Evolutionary conservation across 2,888 invertebrate species (phyloP), one percentile per base, ranked within the genome.

Genomic region (Listrodromus nycthemerus): DNA sequence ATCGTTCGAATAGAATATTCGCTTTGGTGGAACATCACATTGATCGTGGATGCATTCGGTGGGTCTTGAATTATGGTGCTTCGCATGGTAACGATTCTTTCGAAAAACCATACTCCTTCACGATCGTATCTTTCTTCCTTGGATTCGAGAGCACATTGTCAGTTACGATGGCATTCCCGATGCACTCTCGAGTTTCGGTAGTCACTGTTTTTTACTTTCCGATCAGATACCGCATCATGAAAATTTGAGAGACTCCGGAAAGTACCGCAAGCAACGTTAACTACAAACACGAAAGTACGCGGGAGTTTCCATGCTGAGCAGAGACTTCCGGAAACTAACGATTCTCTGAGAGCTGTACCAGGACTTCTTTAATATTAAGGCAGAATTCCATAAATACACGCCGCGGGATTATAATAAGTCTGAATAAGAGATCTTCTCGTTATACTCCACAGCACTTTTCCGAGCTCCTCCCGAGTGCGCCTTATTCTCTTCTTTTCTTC

Each of bases 311-410:
- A 70, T 76, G 66, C 58, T 71, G 50, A 82, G 75, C 71, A 27
- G 76, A 70, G 69, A 82, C 21, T 81, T 75, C 65, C 52, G 45
- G 33, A 63, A 81, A 69, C 45, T 45, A 41, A 52, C 10, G 58
- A 5, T 58, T 73, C 50, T 30, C 30, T 16, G 33, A 4, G 63
- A 74, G 63, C 30, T 45, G 45, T 16, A 74, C 30, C n/a, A 30
- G n/a, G 71, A 73, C 71, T 82, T 77, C 82, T 71, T 82, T 67
- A 77, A 77, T 82, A 82, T 73, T 77, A 77, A 82, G 50, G 58
- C 75, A 30, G 55, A 52, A 58, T 61, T 82, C 71, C 77, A 77
- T 77, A 77, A 82, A 73, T 82, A 73, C 61, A 77, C 48, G 41
- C 50, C 69, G 61, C 27, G 21, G 66, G 76, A 77, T 82, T 77